Evolutionary conservation across 2,113 vertebrate species (phyloP).

Genomic region (Mungos mungo): DNA sequence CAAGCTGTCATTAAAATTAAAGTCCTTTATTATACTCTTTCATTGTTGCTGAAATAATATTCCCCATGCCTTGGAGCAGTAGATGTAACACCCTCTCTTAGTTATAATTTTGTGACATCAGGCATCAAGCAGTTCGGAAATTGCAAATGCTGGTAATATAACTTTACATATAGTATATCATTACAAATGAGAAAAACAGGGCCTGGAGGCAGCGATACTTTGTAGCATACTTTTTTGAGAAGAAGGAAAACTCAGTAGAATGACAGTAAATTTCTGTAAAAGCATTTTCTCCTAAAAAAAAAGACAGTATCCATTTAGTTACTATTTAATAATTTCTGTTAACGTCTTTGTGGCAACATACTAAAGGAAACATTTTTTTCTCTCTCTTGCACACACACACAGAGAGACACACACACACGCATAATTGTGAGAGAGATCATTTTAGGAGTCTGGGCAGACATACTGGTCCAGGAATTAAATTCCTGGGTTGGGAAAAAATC

Average conservation of each 20-base stretch:
- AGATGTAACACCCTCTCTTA: constrained; percentile 57
- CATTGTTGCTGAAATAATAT: constrained; percentile 69
- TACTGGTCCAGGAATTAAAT: neutral
- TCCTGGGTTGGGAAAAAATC: neutral
- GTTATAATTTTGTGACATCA: constrained; percentile 78
- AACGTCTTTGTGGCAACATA: neutral
- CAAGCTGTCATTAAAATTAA: constrained; percentile 75
- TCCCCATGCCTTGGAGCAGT: constrained; percentile 64
- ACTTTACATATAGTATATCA: constrained; percentile 72
- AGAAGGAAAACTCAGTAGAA: constrained; percentile 50
- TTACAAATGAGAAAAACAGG: constrained; percentile 70
- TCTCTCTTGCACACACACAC: too few relatives aligned
- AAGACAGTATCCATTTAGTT: neutral
- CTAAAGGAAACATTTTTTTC: neutral
- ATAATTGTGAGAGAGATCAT: neutral
- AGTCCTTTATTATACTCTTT: constrained; percentile 66
- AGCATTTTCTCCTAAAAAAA: neutral
- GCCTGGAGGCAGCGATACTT: constrained; percentile 61
- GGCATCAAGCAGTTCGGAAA: constrained; percentile 71
- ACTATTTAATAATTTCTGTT: constrained; percentile 9
- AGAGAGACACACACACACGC: neutral
- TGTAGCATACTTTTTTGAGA: constrained; percentile 47
- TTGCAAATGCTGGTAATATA: constrained; percentile 62
- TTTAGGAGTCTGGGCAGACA: neutral
- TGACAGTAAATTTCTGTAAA: constrained; percentile 49